Percentiles rank a stretch among this genome's conserved stretches.
Evolutionary conservation across 2,797 vertebrate species (phyloP).

Genomic region (Gephyroberyx darwinii): DNA sequence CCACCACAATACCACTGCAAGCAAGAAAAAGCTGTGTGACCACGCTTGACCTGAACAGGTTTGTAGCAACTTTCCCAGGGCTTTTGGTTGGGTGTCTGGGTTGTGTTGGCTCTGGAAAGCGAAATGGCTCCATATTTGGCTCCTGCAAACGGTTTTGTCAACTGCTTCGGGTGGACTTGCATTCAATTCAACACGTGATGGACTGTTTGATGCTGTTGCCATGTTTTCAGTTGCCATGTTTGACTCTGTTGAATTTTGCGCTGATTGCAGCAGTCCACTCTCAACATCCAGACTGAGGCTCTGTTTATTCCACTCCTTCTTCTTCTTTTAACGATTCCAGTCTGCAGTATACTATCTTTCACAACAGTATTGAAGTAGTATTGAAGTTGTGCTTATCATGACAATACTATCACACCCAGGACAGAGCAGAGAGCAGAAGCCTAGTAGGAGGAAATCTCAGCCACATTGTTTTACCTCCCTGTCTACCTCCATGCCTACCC

Average conservation of each 20-base stretch:
- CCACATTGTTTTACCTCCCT: constrained; percentile 54
- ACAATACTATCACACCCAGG: constrained; percentile 13
- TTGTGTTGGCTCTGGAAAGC: neutral
- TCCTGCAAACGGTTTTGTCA: constrained; percentile 1
- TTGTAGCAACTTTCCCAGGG: neutral
- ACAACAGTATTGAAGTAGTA: constrained; percentile 17
- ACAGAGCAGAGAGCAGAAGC: constrained; percentile 9
- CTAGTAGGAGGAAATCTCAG: constrained; percentile 55
- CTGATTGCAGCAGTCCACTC: no score
- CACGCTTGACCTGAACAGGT: neutral
- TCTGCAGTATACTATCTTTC: neutral
- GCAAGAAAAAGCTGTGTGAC: neutral
- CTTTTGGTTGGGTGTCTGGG: neutral
- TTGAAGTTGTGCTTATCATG: constrained; percentile 34
- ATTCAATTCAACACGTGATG: no score
- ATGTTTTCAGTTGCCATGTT: no score
- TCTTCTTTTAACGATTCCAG: no score
- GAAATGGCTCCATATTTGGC: neutral
- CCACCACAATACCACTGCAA: constrained; percentile 19
- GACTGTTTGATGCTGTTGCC: no score
- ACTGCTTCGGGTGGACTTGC: neutral
- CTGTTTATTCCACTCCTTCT: no score
- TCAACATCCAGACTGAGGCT: no score
- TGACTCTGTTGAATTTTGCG: no score
- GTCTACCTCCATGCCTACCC: constrained; percentile 37